phyloP scores from a whole-genome alignment of 2,113 vertebrate genomes.

The Natator depressus region DNA sequence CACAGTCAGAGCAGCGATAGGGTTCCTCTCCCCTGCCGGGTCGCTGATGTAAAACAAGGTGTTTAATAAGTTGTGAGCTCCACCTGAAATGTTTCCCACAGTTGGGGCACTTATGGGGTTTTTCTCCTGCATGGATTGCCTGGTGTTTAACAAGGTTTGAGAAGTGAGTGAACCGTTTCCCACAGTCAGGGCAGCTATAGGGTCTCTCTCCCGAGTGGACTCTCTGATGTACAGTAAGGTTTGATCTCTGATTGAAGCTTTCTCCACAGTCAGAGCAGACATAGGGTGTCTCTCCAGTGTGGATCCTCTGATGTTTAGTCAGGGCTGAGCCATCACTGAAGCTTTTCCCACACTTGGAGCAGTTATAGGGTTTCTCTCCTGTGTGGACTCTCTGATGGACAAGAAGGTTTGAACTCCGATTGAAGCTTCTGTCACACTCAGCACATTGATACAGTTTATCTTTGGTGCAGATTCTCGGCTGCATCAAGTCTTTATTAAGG shows the following conservation, averaged over 20 bases:
- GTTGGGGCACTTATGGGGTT: conserved; percentile 14
- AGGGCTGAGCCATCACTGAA: conserved; percentile 62
- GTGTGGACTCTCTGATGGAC: conserved; percentile 33
- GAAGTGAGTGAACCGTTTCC: conserved; percentile 60
- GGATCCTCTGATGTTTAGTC: conserved; percentile 48
- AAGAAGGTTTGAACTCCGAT: conserved; percentile 42
- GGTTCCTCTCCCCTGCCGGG: conserved; percentile 8
- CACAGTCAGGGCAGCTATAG: conserved; percentile 58
- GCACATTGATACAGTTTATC: conserved; percentile 48
- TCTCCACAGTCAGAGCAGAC: conserved; percentile 44
- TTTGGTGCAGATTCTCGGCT: not conserved
- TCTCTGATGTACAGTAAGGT: conserved; percentile 56
- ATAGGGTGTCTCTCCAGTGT: conserved; percentile 53
- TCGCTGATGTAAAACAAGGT: conserved; percentile 31
- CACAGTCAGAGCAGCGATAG: not conserved
- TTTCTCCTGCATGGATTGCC: conserved; percentile 28
- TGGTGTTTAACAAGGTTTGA: conserved; percentile 53
- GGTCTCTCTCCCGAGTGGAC: conserved; percentile 65
- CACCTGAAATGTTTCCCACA: conserved; percentile 61
- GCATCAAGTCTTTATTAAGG: not conserved
- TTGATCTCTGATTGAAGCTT: conserved; percentile 50
- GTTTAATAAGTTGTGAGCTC: conserved; percentile 41
- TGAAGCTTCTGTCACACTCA: conserved; percentile 51
- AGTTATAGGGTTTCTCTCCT: conserved; percentile 49
- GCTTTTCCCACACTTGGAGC: conserved; percentile 54